Evolutionary conservation across 2,888 invertebrate genomes (phyloP).

Genomic region (Aromia moschata): DNA sequence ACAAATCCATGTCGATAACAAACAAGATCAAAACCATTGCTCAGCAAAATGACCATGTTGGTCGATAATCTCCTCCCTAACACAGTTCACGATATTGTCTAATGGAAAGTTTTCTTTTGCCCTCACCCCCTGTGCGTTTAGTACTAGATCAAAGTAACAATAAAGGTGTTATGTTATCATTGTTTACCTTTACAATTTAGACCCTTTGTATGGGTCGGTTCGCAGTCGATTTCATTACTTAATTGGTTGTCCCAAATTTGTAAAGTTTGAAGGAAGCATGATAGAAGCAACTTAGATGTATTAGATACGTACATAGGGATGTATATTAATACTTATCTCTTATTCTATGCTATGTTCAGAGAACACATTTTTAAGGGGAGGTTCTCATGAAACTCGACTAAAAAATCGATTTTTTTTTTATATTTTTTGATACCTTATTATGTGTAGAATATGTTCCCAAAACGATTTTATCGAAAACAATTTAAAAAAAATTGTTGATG

Average conservation of each 20-base stretch:
- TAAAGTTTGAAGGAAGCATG: slow-evolving; percentile 22
- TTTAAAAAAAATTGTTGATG: no score
- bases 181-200: slow-evolving; percentile 47
- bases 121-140: slow-evolving; percentile 26
- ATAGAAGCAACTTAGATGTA: no score
- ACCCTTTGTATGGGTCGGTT: slow-evolving; percentile 44
- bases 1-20: background rate
- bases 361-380: no score
- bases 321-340: no score
- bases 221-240: slow-evolving; percentile 50
- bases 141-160: slow-evolving; percentile 40
- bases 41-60: background rate
- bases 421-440: no score
- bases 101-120: slow-evolving; percentile 25
- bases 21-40: background rate
- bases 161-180: slow-evolving; percentile 47
- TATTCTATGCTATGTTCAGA: no score
- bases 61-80: background rate
- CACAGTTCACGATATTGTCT: slow-evolving; percentile 22
- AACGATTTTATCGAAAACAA: no score
- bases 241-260: slow-evolving; percentile 38
- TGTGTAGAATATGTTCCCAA: no score
- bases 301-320: no score
- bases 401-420: no score
- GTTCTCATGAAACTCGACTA: no score